phyloP scores from a whole-genome alignment of 2,888 invertebrate genomes.

The Hesperia comma region DNA sequence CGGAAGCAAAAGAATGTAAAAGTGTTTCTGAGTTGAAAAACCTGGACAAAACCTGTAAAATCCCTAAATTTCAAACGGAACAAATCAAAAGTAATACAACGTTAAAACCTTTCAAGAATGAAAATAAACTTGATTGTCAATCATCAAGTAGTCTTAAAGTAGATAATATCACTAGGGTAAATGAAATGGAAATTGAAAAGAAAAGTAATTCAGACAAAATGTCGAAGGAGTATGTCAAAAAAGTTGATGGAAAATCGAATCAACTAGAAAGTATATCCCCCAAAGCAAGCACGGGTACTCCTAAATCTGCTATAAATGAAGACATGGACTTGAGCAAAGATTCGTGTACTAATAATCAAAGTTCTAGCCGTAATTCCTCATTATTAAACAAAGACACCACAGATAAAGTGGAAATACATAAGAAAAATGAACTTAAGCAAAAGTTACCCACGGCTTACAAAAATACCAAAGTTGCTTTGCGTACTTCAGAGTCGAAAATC shows the following conservation, averaged over 20 bases:
- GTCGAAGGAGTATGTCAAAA: not conserved
- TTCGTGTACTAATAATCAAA: not conserved
- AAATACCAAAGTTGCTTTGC: conserved; percentile 5
- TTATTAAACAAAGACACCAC: not conserved
- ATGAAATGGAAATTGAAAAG: conserved; percentile 10
- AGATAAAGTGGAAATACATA: not conserved
- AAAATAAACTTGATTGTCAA: not conserved
- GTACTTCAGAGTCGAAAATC: not conserved
- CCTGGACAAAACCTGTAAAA: not conserved
- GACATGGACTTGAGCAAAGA: not conserved
- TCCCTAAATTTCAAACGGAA: not conserved
- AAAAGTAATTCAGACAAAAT: conserved; percentile 36
- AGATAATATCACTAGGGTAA: not conserved
- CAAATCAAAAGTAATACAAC: not conserved
- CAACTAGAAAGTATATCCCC: not conserved
- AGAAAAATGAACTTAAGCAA: conserved; percentile 13
- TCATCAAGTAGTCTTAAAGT: not conserved
- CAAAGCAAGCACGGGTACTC: not conserved
- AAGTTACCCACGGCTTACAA: conserved; percentile 1
- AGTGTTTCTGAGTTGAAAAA: not conserved
- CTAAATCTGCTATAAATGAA: conserved; percentile 2
- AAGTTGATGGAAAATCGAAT: not conserved
- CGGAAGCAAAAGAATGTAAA: not conserved
- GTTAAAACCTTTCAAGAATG: not conserved
- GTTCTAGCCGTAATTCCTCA: not conserved